Conservation (phyloP, 2,113 vertebrate genomes). For the Myiozetetes cayanensis region DNA sequence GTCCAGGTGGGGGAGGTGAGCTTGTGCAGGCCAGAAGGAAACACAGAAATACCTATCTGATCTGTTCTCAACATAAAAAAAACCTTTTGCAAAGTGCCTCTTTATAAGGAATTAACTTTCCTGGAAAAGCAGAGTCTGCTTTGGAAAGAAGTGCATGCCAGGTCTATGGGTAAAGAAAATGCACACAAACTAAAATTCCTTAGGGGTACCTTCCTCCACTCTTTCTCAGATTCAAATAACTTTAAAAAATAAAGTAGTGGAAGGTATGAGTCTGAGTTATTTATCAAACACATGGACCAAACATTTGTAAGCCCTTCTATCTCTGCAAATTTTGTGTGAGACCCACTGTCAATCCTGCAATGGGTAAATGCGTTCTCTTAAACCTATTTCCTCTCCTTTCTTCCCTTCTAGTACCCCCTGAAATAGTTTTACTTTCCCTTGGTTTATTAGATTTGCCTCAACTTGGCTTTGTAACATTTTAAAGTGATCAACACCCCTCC, state of each 20-base stretch:
- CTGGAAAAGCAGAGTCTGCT: neutral
- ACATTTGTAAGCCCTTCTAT: neutral
- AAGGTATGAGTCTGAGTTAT: neutral
- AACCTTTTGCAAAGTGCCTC: neutral
- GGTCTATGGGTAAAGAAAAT: accelerated
- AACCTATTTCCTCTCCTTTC: neutral
- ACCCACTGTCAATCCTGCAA: neutral
- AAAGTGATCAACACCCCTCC: neutral
- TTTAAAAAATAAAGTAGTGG: neutral
- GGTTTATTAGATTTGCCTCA: neutral
- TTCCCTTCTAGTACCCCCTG: neutral
- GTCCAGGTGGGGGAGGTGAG: neutral
- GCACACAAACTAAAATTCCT: neutral
- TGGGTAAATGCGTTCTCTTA: neutral
- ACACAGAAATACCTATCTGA: neutral
- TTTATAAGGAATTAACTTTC: neutral
- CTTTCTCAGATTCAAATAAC: neutral
- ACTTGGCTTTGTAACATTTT: neutral
- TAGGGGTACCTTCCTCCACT: neutral
- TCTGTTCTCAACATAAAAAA: neutral
- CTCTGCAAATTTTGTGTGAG: neutral
- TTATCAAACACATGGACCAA: neutral
- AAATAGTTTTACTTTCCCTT: neutral
- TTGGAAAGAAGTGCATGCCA: neutral
- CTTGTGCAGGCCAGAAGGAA: neutral